Percentiles rank a stretch among this genome's conserved stretches.
phyloP scores from a whole-genome alignment of 30 jellyfish, hydroid and myxozoan species.

The Aurelia coerulea region DNA sequence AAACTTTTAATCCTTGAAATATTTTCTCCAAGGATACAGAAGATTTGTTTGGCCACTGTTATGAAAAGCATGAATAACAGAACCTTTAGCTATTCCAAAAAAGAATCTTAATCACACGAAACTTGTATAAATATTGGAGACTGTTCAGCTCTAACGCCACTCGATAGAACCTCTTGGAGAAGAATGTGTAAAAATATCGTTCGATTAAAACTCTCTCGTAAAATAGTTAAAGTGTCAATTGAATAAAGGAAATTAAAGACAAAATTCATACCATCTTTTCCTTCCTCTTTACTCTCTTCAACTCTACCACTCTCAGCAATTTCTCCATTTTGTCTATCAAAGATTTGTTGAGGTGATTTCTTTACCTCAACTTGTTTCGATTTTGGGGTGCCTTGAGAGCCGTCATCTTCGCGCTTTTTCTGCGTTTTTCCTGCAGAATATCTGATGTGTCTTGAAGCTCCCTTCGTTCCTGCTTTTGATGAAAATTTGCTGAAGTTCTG shows the following conservation, averaged over 20 bases:
- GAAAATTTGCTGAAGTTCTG: constrained; percentile 44
- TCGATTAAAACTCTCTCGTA: no score
- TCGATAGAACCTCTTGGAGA: no score
- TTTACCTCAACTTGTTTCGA: neutral
- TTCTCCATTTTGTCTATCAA: constrained; percentile 8
- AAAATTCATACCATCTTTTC: neutral
- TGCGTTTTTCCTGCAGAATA: constrained; percentile 34
- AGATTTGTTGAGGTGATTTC: constrained; percentile 5
- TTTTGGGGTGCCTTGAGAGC: constrained; percentile 22
- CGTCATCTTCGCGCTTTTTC: constrained; percentile 64
- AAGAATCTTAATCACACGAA: no score
- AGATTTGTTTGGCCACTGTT: no score
- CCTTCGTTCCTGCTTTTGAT: constrained; percentile 43
- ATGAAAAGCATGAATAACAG: no score
- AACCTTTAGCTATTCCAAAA: no score
- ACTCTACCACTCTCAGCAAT: neutral
- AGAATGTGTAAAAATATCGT: no score
- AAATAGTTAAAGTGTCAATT: no score
- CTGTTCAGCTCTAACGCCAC: no score
- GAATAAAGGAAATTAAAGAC: neutral
- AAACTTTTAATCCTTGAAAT: no score
- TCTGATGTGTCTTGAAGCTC: constrained; percentile 44
- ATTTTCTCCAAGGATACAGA: no score
- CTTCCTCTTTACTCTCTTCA: constrained; percentile 11
- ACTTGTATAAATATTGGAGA: no score